Percentiles rank a stretch among this genome's conserved stretches.
phyloP scores from a whole-genome alignment of 2,113 vertebrate genomes.

The Cololabis saira region DNA sequence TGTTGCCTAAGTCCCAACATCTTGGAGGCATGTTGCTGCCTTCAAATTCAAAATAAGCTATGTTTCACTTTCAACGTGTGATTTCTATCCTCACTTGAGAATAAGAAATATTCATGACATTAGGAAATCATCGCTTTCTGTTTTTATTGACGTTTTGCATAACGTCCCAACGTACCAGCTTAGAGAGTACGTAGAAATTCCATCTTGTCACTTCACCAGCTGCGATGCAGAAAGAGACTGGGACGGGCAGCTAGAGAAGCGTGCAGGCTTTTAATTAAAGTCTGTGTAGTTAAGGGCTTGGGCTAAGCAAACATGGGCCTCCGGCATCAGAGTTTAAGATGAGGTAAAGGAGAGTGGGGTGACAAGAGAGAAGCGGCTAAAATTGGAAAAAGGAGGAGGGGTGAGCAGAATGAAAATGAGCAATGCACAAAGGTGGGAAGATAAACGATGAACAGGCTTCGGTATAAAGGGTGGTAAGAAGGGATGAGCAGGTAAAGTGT shows the following conservation, averaged over 20 bases:
- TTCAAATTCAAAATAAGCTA: too few relatives aligned
- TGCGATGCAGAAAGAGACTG: slow-evolving; percentile 26
- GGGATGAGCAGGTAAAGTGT: slow-evolving; percentile 40
- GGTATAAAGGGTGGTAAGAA: slow-evolving; percentile 23
- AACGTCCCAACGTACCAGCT: background rate
- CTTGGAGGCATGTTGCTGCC: too few relatives aligned
- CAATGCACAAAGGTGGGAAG: slow-evolving; percentile 8
- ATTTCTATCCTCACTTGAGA: too few relatives aligned
- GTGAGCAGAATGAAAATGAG: slow-evolving; percentile 18
- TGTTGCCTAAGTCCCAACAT: too few relatives aligned
- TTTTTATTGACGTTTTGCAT: too few relatives aligned
- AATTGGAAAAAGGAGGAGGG: background rate
- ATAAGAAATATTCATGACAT: too few relatives aligned
- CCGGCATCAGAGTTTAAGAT: slow-evolving; percentile 59
- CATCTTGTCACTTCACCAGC: slow-evolving; percentile 42
- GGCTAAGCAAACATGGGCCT: slow-evolving; percentile 75
- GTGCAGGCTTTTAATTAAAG: slow-evolving; percentile 78
- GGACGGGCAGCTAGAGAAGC: slow-evolving; percentile 47
- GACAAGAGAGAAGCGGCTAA: slow-evolving; percentile 26
- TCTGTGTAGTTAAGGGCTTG: slow-evolving; percentile 63
- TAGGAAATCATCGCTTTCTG: too few relatives aligned
- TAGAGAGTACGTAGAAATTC: slow-evolving; percentile 17
- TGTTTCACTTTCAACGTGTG: too few relatives aligned
- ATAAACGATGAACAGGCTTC: slow-evolving; percentile 42
- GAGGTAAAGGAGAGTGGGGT: slow-evolving; percentile 40